Conservation (phyloP, 2,888 invertebrate genomes). For the Lepetodrilus schrolli region DNA sequence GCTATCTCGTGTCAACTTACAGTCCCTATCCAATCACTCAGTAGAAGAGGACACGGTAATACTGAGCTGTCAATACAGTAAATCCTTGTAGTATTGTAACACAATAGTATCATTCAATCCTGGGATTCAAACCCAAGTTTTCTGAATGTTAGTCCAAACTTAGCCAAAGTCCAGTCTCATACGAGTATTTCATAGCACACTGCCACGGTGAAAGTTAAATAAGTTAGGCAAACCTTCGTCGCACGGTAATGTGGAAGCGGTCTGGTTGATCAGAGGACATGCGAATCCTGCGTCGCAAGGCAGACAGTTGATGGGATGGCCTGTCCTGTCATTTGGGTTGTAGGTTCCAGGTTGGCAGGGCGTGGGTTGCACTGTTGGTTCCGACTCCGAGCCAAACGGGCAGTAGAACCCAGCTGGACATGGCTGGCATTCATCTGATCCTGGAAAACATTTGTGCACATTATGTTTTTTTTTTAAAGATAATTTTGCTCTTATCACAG, state of each 20-base stretch:
- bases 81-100: no score
- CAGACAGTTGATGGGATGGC: slow-evolving; percentile 68
- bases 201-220: no score
- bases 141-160: no score
- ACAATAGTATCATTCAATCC: background rate
- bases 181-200: background rate
- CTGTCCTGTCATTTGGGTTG: slow-evolving; percentile 62
- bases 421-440: slow-evolving; percentile 60
- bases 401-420: slow-evolving; percentile 71
- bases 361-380: slow-evolving; percentile 60
- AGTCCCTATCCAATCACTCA: no score
- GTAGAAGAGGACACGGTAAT: no score
- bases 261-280: slow-evolving; percentile 66
- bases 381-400: slow-evolving; percentile 62
- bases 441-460: slow-evolving; percentile 47
- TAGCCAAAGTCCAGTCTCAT: background rate
- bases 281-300: slow-evolving; percentile 67
- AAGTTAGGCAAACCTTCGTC: slow-evolving; percentile 63
- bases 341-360: slow-evolving; percentile 70
- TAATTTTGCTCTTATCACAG: no score
- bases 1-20: no score
- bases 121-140: background rate
- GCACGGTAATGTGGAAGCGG: slow-evolving; percentile 59
- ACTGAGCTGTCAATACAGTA: no score
- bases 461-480: no score